Conservation (phyloP, 2,797 vertebrate genomes). For the Leucoraja ocellata region DNA sequence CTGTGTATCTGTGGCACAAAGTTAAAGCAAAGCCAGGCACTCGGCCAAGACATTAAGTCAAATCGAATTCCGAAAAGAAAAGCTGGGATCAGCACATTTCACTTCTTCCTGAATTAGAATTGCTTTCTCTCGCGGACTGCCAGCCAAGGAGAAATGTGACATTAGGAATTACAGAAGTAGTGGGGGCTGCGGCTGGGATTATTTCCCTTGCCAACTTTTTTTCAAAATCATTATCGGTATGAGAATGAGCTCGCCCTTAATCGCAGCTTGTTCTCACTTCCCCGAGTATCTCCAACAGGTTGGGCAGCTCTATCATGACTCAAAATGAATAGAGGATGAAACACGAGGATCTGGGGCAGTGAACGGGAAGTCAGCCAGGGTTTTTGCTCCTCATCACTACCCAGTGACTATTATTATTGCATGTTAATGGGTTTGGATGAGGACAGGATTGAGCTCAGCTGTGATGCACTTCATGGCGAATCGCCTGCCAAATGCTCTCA, state of each 20-base stretch:
- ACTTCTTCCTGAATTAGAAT: conserved; percentile 96
- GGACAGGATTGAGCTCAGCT: conserved; percentile 12
- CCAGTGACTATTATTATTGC: background rate
- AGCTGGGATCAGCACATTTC: conserved; percentile 99
- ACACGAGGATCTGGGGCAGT: background rate
- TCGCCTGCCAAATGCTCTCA: too few species aligned
- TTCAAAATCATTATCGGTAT: background rate
- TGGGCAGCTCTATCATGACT: background rate
- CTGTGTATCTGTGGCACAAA: conserved; percentile 69
- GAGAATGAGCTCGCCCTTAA: background rate
- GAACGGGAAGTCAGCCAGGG: background rate
- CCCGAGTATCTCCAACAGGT: background rate
- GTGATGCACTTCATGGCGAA: background rate
- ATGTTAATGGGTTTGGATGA: background rate
- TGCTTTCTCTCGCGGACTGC: conserved; percentile 83
- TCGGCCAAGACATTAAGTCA: conserved; percentile 93
- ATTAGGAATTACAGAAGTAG: conserved; percentile 68
- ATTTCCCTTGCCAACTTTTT: conserved; percentile 18
- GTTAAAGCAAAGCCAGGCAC: conserved; percentile 85
- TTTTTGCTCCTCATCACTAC: conserved; percentile 3
- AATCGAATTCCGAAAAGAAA: conserved; percentile 91
- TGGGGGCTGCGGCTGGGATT: conserved; percentile 46
- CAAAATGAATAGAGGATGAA: conserved; percentile 23
- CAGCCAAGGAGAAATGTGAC: conserved; percentile 96
- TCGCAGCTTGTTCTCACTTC: background rate